Base-by-base conservation (phyloP, 2,888 invertebrate genomes). In the Acanthosoma haemorrhoidale region DNA sequence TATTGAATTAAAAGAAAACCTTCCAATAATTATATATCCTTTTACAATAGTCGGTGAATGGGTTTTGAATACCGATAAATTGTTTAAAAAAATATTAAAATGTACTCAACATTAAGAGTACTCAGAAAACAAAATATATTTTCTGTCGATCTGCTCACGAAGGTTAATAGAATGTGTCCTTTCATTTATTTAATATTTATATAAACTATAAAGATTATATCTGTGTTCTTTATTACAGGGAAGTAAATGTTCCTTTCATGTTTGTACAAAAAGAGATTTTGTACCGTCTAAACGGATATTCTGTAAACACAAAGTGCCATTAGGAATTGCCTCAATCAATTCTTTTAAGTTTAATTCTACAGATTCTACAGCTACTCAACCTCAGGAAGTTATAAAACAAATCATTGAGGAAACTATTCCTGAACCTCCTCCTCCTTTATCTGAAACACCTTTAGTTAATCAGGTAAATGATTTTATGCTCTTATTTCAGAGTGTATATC, bases 101-200 rank as follows among this genome's bases (percentile, higher is more conserved):
- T 67, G 67, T 67, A 43, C 11, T 67, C 67, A 32, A 67, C 67
- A 0, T 34, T 67, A 16, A 31, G 51, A 21, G 32, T 43, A n/a
- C 9, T 67, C 11, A 11, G 67, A 36, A 67, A 21, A 16, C 41
- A 43, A 34, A 67, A 51, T 4, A 32, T 57, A 18, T 31, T 16
- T 51, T 34, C 41, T 57, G 34, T 67, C 18, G 67, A 67, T 31
- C 31, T 51, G 25, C 16, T 67, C 5, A n/a, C 34, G 6, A 67
- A 67, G 67, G 67, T 67, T 51, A 29, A 8, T 18, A 32, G 32
- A 9, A 32, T n/a, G 15, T 31, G 11, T 31, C 11, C 11, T 60
- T 11, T 31, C 11, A 34, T 31, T 60, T 11, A 31, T 4, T 32
- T 16, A n/a, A 31, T 15, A 11, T 31, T 9, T 9, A 11, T 34